phyloP scores from a whole-genome alignment of 92 coral and sea anemone genomes.

The Palythoa grandiflora region DNA sequence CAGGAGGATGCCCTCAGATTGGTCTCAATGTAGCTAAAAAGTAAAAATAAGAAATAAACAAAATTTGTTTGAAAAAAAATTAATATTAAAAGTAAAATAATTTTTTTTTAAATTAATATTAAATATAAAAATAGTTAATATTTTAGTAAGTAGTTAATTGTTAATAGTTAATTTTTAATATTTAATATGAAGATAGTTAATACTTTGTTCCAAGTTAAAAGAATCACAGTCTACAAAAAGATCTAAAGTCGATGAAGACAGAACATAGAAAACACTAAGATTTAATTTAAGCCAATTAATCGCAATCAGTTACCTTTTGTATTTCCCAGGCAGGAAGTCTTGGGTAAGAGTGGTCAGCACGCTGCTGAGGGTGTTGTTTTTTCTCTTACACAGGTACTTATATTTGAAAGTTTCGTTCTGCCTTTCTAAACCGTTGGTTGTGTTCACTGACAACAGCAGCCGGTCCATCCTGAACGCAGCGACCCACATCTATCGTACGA shows the following conservation, averaged over 20 bases:
- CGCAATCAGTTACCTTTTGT: conserved; percentile 21
- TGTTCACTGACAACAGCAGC: neutral
- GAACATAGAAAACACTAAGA: neutral
- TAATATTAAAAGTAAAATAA: too few relatives aligned
- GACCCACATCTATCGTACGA: conserved; percentile 19
- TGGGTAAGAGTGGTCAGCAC: conserved; percentile 11
- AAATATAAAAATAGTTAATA: too few relatives aligned
- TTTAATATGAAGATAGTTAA: too few relatives aligned
- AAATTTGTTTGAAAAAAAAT: too few relatives aligned
- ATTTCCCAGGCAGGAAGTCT: conserved; percentile 15
- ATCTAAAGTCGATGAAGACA: neutral
- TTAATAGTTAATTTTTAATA: too few relatives aligned
- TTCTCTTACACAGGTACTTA: conserved; percentile 11
- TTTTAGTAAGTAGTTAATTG: too few relatives aligned
- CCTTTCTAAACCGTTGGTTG: conserved; percentile 22
- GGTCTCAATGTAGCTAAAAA: conserved; percentile 6
- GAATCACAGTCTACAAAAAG: neutral
- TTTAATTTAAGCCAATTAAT: neutral
- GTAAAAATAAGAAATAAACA: neutral
- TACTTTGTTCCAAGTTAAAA: neutral
- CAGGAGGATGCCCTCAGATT: neutral
- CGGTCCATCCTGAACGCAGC: conserved; percentile 17
- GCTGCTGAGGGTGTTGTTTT: conserved; percentile 21
- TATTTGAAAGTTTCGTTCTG: conserved; percentile 21
- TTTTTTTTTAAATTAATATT: too few relatives aligned